Evolutionary conservation across 92 coral and sea anemone genomes (phyloP).

Genomic region (Bergia sp.): DNA sequence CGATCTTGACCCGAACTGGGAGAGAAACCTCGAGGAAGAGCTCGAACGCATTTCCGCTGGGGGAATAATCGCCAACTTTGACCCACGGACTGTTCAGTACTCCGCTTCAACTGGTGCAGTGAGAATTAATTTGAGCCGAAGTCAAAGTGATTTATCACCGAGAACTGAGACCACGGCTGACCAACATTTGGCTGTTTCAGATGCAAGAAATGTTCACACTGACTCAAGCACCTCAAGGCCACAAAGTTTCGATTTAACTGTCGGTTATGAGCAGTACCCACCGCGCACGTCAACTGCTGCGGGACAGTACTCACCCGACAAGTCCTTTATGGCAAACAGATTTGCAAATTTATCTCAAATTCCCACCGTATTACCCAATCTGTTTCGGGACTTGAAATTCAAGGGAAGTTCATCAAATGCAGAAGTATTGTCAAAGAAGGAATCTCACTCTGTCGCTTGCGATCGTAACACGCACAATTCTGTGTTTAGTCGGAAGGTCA

Average conservation of each 20-base stretch:
- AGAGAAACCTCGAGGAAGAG: constrained; percentile 71
- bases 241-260: constrained; percentile 33
- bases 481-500: neutral
- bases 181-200: neutral
- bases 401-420: constrained; percentile 36
- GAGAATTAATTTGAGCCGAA: constrained; percentile 14
- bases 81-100: neutral
- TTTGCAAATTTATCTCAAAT: constrained; percentile 62
- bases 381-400: constrained; percentile 52
- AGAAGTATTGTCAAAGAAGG: constrained; percentile 1
- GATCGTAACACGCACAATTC: constrained; percentile 11
- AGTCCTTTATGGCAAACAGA: constrained; percentile 43
- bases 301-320: constrained; percentile 35
- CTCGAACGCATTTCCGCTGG: constrained; percentile 76
- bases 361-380: constrained; percentile 61
- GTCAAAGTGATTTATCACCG: constrained; percentile 47
- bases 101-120: neutral
- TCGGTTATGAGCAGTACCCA: constrained; percentile 7
- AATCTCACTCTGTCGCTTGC: neutral
- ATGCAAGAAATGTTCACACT: neutral
- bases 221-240: neutral
- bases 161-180: neutral
- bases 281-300: constrained; percentile 69
- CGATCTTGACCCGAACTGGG: constrained; percentile 79
- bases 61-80: constrained; percentile 35